Evolutionary conservation across 2,888 invertebrate genomes (phyloP), one percentile per base, ranked within the genome.

Genomic region (Agonopterix heracliana): DNA sequence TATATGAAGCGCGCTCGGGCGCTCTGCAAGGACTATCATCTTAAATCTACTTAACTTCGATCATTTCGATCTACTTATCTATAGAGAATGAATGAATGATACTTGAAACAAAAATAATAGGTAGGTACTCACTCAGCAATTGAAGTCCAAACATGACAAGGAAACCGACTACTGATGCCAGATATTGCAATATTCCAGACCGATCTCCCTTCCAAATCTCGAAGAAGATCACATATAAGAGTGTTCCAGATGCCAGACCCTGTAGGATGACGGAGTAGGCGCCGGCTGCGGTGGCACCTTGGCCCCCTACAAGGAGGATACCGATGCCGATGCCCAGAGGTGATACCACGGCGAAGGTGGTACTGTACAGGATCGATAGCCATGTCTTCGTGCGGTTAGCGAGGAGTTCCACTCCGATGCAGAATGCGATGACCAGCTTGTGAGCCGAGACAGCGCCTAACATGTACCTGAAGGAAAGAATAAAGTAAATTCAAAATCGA

Each of bases 191-290:
- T 14, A 95, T 78, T 5, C 95, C 95, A 10, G 81, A 71, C 53
- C 88, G 73, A 50, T 89, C 85, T 44, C 79, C 78, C 59, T 84
- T 89, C 64, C 98, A 90, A 48, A 98, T 95, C 84, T 98, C 98
- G 78, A 98, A 98, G 88, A 98, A 98, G n/a, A 98, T 97, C 11
- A 98, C 96, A 83, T 98, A 98, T 3, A 98, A 85, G 42, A 98
- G 91, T 0, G 98, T 98, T 10, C 98, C 98, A 44, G 95, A 93
- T 0, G 98, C 98, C 51, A 98, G 81, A 2, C 97, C 97, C 87
- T 98, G 95, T 10, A 92, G 78, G 9, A 93, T 86, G 41, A 92
- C 92, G 0, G 93, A 92, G 11, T 91, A 85, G 7, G 93, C 83
- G 13, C 90, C 91, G 1, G 90, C 86, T 0, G 91, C 90, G 0